Base-by-base conservation (phyloP, 2,113 vertebrate species). In the Aviceda subcristata region DNA sequence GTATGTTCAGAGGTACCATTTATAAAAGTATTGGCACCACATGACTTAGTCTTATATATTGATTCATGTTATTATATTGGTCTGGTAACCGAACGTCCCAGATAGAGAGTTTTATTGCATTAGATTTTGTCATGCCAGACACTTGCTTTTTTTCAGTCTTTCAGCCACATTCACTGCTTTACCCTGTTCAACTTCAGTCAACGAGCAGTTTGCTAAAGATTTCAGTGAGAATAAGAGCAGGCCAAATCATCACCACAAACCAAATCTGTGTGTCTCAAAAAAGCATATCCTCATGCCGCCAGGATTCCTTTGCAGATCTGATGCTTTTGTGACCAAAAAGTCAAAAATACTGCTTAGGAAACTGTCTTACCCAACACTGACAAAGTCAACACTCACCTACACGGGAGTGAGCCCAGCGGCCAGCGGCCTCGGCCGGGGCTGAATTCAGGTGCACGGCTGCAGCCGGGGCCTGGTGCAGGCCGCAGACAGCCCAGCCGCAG, bases 401-500 rank as follows among this genome's bases (percentile, higher is more conserved):
- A 1, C 0, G 0, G 38, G 23, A 29, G 3, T 24, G 29, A n/a
- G 22, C 48, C 15, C 1, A 3, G 22, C 0, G 6, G 39, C 20
- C 48, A 22, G n/a, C 1, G 8, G 39, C 41, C 38, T 62, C 32
- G 5, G 20, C 32, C 1, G 7, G 0, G 11, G 8, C 75, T 36
- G 36, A 38, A 3, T 29, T 53, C 62, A 13, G 43, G 4, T 50
- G 1, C 1, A 12, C 6, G 7, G 8, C 53, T 26, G 30, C 55
- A 67, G 76, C 46, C 0, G 0, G n/a, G 27, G 8, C 19, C 64
- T 26, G 59, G 29, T 1, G 4, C 1, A 3, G 46, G 36, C 12
- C 2, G 0, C 0, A 1, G n/a, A 14, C 11, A 57, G 36, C 9
- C 0, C 1, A 41, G 32, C 51, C 0, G 0, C n/a, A 7, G 32